phyloP scores from a whole-genome alignment of 1,140 invertebrate species.

The Condylostylus longicornis region DNA sequence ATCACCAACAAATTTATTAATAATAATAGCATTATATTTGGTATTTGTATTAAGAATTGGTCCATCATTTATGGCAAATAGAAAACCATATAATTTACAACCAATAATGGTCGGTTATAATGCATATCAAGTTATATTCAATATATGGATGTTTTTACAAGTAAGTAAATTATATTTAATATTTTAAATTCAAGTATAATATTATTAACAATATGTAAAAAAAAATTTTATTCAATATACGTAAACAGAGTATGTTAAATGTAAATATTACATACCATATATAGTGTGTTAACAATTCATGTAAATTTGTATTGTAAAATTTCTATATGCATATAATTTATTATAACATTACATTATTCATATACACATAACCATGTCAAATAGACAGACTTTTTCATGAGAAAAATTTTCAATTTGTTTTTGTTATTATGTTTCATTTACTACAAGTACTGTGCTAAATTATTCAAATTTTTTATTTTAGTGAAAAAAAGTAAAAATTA shows the following conservation, averaged over 20 bases:
- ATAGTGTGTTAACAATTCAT: neutral
- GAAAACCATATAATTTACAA: conserved; percentile 55
- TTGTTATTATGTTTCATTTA: too few species aligned
- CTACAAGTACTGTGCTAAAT: too few species aligned
- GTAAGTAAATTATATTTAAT: conserved; percentile 14
- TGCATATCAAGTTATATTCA: conserved; percentile 49
- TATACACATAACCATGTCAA: too few species aligned
- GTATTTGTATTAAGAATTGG: conserved; percentile 50
- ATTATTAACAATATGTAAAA: too few species aligned
- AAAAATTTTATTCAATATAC: too few species aligned
- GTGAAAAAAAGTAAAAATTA: too few species aligned
- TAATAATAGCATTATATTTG: conserved; percentile 48
- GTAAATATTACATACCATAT: neutral
- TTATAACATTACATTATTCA: too few species aligned
- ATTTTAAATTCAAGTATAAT: neutral
- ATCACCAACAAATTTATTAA: conserved; percentile 39
- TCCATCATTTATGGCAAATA: conserved; percentile 55
- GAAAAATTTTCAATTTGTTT: too few species aligned
- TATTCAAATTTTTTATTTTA: too few species aligned
- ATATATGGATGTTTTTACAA: conserved; percentile 31
- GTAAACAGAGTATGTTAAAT: too few species aligned
- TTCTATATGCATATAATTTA: neutral
- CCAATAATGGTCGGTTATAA: conserved; percentile 61
- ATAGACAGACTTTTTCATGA: too few species aligned
- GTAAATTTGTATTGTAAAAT: neutral